Evolutionary conservation across 2,113 vertebrate species (phyloP), one percentile per base, ranked within the genome.

Genomic region (Sterna hirundo): DNA sequence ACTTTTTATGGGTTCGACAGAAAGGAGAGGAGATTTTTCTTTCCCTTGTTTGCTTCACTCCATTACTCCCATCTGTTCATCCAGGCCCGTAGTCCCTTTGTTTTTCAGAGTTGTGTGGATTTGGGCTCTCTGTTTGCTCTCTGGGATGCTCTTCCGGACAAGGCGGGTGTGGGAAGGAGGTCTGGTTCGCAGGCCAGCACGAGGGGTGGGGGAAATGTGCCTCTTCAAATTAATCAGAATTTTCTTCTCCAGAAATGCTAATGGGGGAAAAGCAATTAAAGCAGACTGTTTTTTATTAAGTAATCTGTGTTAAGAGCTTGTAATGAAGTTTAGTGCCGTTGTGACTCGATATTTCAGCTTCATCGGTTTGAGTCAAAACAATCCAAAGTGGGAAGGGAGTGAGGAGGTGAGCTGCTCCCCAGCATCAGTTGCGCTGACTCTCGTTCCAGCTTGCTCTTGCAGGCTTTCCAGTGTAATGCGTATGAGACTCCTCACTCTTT

Each of bases 21-120:
- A 95, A 97, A 98, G 96, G 94, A 98, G 98, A 98, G 98, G 97
- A 98, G 88, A 93, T 95, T 91, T 90, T 95, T 93, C 92, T 94
- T 96, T 42, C 85, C 98, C 98, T 98, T 98, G 98, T 98, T 99
- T 98, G 98, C 98, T 98, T 98, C 98, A 98, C 98, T 98, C 98
- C 98, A 98, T 99, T 98, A 98, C 98, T 98, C 98, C 98, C 98
- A 98, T 98, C 98, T 99, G 98, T 98, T 98, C 98, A 96, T 97
- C 96, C 91, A 97, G 96, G 94, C 78, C 86, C 70, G 83, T 34
- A 25, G 78, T 94, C 65, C 72, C 70, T 90, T 94, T 88, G 58
- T 93, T 90, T 94, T 86, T 65, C 80, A 62, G 83, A 83, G 70
- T 91, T 4, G 0, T 87, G 32, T 62, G 38, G 79, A 17, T 86